Conservation (phyloP, 2,113 vertebrate genomes). For the Amia ocellicauda region DNA sequence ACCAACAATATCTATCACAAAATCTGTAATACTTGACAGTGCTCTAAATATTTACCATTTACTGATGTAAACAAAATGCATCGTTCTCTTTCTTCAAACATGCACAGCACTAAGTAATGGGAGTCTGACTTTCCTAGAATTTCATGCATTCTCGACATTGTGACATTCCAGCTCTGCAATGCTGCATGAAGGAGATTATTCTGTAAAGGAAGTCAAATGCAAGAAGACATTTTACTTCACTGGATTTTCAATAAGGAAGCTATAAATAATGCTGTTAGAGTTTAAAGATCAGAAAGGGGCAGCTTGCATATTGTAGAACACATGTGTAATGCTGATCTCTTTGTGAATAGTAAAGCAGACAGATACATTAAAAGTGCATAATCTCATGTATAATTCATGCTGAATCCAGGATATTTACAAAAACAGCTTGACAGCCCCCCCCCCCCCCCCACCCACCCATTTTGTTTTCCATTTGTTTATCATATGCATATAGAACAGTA, state of each 20-base stretch:
- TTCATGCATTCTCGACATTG: too few relatives aligned
- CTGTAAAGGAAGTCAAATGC: not conserved
- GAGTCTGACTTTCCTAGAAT: too few relatives aligned
- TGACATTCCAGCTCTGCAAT: not conserved
- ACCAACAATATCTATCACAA: too few relatives aligned
- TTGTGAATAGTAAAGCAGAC: conserved; percentile 1
- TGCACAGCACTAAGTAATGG: too few relatives aligned
- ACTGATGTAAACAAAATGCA: too few relatives aligned
- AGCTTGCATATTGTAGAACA: not conserved
- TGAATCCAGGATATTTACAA: not conserved
- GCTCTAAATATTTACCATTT: too few relatives aligned
- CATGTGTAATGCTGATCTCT: not conserved
- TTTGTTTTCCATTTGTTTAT: too few relatives aligned
- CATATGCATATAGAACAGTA: too few relatives aligned
- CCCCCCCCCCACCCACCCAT: too few relatives aligned
- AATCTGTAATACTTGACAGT: too few relatives aligned
- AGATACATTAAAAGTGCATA: not conserved
- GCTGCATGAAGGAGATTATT: not conserved
- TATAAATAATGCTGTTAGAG: conserved; percentile 14
- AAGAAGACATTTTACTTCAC: not conserved
- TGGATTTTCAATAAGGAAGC: not conserved
- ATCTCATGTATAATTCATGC: not conserved
- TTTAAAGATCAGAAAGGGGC: conserved; percentile 4
- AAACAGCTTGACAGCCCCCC: too few relatives aligned
- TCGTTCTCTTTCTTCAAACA: too few relatives aligned